phyloP scores from a whole-genome alignment of 2,113 vertebrate species.

The Origma solitaria region DNA sequence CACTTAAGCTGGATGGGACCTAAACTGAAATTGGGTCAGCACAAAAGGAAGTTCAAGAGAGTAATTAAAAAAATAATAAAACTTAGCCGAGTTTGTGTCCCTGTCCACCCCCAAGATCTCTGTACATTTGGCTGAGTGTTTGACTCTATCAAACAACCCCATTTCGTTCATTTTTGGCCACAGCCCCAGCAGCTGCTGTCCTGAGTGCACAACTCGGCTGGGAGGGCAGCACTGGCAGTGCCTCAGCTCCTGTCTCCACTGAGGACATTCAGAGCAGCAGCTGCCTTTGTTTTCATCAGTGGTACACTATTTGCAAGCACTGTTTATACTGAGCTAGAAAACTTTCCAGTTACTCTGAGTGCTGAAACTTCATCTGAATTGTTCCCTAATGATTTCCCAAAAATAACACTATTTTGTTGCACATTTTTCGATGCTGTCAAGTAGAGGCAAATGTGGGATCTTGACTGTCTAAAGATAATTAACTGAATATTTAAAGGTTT shows the following conservation, averaged over 20 bases:
- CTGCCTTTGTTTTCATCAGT: not conserved
- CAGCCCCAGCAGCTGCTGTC: not conserved
- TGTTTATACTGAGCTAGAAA: not conserved
- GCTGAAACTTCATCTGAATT: not conserved
- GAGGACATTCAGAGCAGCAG: not conserved
- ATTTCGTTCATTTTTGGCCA: not conserved
- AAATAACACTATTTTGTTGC: not conserved
- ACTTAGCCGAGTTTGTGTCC: not conserved
- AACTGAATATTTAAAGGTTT: not conserved
- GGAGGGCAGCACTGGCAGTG: not conserved
- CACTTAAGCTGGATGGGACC: not conserved
- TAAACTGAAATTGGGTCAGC: not conserved
- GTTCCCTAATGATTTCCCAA: not conserved
- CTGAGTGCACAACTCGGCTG: accelerated
- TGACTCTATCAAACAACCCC: accelerated
- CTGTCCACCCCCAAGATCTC: not conserved
- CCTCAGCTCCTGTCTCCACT: not conserved
- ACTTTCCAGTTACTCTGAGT: not conserved
- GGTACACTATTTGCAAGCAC: not conserved
- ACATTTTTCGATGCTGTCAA: not conserved
- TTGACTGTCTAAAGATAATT: not conserved
- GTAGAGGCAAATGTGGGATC: not conserved
- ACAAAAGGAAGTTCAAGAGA: not conserved
- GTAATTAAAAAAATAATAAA: not conserved
- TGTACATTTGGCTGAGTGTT: not conserved